Base-by-base conservation (phyloP, 2,888 invertebrate genomes). In the Plebejus argus region DNA sequence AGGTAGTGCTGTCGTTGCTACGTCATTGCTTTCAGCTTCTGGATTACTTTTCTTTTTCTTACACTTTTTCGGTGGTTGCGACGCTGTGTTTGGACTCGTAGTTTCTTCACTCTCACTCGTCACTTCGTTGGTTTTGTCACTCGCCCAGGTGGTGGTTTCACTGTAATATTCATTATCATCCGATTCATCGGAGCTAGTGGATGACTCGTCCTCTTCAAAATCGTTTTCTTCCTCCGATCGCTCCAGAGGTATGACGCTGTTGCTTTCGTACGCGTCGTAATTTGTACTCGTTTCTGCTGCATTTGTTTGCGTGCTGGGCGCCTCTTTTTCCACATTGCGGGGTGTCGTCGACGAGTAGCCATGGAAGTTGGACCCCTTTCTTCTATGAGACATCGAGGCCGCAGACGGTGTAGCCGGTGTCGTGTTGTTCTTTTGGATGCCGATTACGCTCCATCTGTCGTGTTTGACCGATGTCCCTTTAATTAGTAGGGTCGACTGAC, bases 391-490 rank as follows among this genome's bases (percentile, higher is more conserved):
- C 81, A 84, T 85, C 3, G 83, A 82, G 3, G 85, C 61, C 35
- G 83, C 49, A 45, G 82, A 79, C 49, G 83, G 23, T 76, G 83
- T 6, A 28, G 66, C 80, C 49, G 85, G 83, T 80, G 82, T 78
- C 10, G 81, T 78, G 72, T 78, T 79, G 76, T 83, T 85, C 78
- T 86, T 90, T 35, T 90, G 88, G 61, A 78, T 81, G 58, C 81
- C 70, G 39, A 80, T 81, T 7, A 80, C 78, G 78, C 85, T 90
- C 91, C 93, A 93, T 83, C 88, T 92, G 79, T 93, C 93, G 78
- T 93, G 92, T 78, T 93, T 94, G 0, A 92, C 88, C n/a, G 94
- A 93, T 35, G 93, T 93, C 28, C 94, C 93, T 84, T 93, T 93
- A 12, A 85, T 79, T 84, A 92, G 88, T 77, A 94, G 81, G 23